phyloP scores from a whole-genome alignment of 1,140 invertebrate genomes.

The Drosophila baimaii region DNA sequence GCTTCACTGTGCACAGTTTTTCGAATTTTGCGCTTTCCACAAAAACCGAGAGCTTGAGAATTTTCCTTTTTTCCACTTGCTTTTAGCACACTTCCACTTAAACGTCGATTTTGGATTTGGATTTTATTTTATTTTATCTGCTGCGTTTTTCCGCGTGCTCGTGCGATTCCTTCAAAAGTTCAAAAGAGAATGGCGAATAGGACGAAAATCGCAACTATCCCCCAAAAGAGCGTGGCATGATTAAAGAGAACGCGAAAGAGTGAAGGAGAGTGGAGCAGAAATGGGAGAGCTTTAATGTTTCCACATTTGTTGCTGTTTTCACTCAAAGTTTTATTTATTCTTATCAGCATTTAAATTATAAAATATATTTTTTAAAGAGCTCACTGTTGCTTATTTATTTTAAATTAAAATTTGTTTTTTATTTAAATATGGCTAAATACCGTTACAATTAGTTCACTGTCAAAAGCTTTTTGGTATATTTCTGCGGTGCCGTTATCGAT shows the following conservation, averaged over 20 bases:
- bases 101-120: constrained; percentile 41
- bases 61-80: constrained; percentile 58
- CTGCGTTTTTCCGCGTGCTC: constrained; percentile 60
- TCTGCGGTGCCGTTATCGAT: not conserved
- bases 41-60: constrained; percentile 10
- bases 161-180: constrained; percentile 78
- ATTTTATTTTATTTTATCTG: constrained; percentile 22
- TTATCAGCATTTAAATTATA: too few species aligned
- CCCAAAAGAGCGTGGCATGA: not conserved
- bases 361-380: not conserved
- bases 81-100: constrained; percentile 59
- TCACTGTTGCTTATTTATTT: not conserved
- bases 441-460: constrained; percentile 7
- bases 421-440: not conserved
- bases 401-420: not conserved
- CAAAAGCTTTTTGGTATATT: constrained; percentile 1
- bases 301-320: not conserved
- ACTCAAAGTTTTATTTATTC: not conserved
- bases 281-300: not conserved
- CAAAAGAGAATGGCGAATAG: constrained; percentile 77
- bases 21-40: constrained; percentile 23
- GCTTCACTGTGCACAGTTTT: constrained; percentile 32
- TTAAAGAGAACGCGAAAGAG: not conserved
- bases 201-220: constrained; percentile 60
- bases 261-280: not conserved